Evolutionary conservation across 2,888 invertebrate genomes (phyloP), one percentile per base, ranked within the genome.

Genomic region (Baronia brevicornis): DNA sequence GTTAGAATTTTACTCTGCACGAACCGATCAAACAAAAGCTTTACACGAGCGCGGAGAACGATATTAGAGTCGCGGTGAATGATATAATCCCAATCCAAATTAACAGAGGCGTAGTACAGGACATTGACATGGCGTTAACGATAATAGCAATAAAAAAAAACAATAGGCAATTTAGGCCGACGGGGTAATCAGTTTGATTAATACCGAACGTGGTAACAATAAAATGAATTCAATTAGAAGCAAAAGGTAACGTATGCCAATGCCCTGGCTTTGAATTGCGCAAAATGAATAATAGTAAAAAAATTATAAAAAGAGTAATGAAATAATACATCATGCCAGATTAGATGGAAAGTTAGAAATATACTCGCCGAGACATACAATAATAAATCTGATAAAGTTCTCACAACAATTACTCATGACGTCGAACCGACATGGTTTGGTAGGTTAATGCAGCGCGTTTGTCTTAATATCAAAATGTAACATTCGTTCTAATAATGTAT

Each of bases 191-290:
- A 79, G 72, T 80, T 80, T 80, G 82, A 82, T 84, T 80, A 80
- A 84, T 80, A 69, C 77, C 67, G 66, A 73, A 73, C 71, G 58
- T 65, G 66, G 71, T 68, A 78, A 80, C 77, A 77, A 79, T 78
- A 77, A 75, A 79, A 73, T 67, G 68, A 69, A 79, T 82, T 82
- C 77, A 78, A 78, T 82, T 80, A 73, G 70, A 78, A 74, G 68
- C 67, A 74, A 71, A 79, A 75, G 69, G 77, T 79, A 80, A 72
- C 78, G 78, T 84, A 87, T 92, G 93, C 93, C 94, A 94, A 93
- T 94, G 94, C 93, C 94, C 94, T 94, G 94, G 93, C 93, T 90
- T 87, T 84, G 73, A 78, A 79, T 80, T 72, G 79, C 77, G 75
- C 77, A 71, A 84, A 80, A 78, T 75, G 78, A 80, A 79, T 70